Evolutionary conservation across 2,888 invertebrate species (phyloP).

Genomic region (Oscheius sp.): DNA sequence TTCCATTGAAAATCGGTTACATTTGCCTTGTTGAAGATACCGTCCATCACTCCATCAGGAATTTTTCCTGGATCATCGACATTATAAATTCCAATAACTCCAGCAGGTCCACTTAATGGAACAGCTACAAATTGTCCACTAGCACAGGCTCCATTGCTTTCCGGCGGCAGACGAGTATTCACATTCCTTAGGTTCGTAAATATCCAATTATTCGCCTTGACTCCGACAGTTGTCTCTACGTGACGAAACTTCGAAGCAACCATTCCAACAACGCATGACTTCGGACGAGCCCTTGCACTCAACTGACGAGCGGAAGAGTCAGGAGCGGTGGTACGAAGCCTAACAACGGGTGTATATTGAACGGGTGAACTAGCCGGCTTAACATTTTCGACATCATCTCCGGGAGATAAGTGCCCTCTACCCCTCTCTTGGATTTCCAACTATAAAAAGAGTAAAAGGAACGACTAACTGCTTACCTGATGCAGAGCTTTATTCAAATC

Average conservation of each 20-base stretch:
- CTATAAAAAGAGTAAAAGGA: background rate
- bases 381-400: slow-evolving; percentile 9
- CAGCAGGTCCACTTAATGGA: slow-evolving; percentile 88
- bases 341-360: background rate
- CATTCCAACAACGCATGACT: slow-evolving; percentile 61
- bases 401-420: background rate
- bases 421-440: background rate
- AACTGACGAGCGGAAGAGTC: background rate
- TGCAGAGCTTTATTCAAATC: slow-evolving; percentile 8
- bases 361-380: background rate
- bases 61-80: slow-evolving; percentile 65
- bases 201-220: slow-evolving; percentile 46
- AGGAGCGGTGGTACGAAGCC: background rate
- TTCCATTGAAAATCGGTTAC: slow-evolving; percentile 91
- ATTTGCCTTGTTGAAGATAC: slow-evolving; percentile 87
- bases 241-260: slow-evolving; percentile 66
- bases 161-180: slow-evolving; percentile 64
- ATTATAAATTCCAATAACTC: slow-evolving; percentile 86
- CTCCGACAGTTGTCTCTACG: slow-evolving; percentile 51
- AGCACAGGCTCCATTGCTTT: slow-evolving; percentile 57
- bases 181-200: slow-evolving; percentile 65
- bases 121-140: slow-evolving; percentile 76
- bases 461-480: background rate
- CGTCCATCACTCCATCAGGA: slow-evolving; percentile 82
- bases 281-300: slow-evolving; percentile 44